Evolutionary conservation across 2,797 vertebrate species (phyloP), one percentile per base, ranked within the genome.

Genomic region (Syngnathus rostellatus): DNA sequence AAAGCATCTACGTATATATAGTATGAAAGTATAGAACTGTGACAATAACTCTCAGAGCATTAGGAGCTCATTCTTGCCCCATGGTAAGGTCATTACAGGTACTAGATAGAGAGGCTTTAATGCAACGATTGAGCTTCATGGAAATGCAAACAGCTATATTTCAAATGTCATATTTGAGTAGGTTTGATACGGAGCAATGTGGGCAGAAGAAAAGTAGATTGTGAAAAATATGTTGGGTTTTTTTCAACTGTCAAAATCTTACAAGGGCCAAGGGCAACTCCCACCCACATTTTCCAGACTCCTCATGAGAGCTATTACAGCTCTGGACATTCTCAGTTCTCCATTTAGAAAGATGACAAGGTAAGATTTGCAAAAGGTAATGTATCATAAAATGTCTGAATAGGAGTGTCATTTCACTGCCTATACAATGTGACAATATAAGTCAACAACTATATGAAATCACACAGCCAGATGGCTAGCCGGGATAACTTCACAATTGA

Each of bases 21-120:
- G 3, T 65, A 51, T 12, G 5, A 68, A 37, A 65, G 73, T 70
- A 7, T n/a, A 68, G 55, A 53, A 77, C 66, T 60, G 63, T 68
- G 3, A 67, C 31, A 50, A 39, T 14, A 46, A 5, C 25, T 12
- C 31, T 8, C 23, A 9, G 45, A 31, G 38, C 63, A 9, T 64
- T 51, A n/a, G 21, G 50, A 2, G 48, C 51, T 50, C 48, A 64
- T 51, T 39, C 48, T 10, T 5, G 19, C 12, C 9, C 39, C 40
- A 61, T 61, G 59, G 8, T 39, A 39, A 60, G 17, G 16, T 40
- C 31, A 39, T 39, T 10, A 54, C 14, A 59, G 16, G 31, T 31
- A 31, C 31, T 19, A 9, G 37, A 39, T n/a, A 2, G 38, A 19
- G 9, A n/a, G n/a, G 59, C 2, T 10, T 7, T 41, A 61, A 41